These are phyloP conservation scores for Hoplodrina blanda DNA, from an alignment of 2,888 invertebrate species.

Conservation along the genomic window DNA sequence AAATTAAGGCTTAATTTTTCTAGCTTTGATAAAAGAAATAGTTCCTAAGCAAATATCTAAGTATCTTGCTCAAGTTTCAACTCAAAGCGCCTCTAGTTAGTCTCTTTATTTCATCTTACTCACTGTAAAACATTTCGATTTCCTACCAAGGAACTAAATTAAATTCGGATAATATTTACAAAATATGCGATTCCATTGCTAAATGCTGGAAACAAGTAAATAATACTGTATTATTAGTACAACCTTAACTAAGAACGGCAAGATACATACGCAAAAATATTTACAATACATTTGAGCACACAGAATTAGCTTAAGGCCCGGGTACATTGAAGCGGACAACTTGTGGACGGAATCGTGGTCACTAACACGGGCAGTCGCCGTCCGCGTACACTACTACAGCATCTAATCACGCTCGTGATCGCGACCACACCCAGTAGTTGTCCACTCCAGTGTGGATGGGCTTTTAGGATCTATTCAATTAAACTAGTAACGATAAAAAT, in stretches of 20 bases:
- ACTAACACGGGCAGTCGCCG: too few species aligned
- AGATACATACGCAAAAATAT: slow-evolving; percentile 75
- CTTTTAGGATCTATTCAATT: slow-evolving; percentile 35
- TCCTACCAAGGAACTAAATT: slow-evolving; percentile 54
- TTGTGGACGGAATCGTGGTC: too few species aligned
- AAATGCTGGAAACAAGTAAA: slow-evolving; percentile 65
- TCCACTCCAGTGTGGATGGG: too few species aligned
- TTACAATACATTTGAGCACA: slow-evolving; percentile 72
- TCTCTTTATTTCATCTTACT: background rate
- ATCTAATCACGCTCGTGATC: too few species aligned
- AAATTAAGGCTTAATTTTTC: background rate
- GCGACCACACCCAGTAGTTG: too few species aligned
- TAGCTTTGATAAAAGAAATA: too few species aligned
- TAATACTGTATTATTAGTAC: slow-evolving; percentile 79
- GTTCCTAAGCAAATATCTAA: too few species aligned
- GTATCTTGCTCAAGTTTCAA: too few species aligned
- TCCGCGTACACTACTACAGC: too few species aligned
- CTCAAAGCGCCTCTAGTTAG: background rate
- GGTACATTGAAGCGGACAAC: too few species aligned
- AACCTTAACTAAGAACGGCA: slow-evolving; percentile 73
- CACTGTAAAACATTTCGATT: slow-evolving; percentile 19
- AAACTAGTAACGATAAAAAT: slow-evolving; percentile 52
- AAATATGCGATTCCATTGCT: slow-evolving; percentile 52
- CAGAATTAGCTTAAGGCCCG: slow-evolving; percentile 32
- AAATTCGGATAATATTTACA: slow-evolving; percentile 63